These are phyloP conservation scores for Aptenodytes forsteri DNA, from an alignment of 2,113 vertebrate genomes.

Conservation along the genomic window DNA sequence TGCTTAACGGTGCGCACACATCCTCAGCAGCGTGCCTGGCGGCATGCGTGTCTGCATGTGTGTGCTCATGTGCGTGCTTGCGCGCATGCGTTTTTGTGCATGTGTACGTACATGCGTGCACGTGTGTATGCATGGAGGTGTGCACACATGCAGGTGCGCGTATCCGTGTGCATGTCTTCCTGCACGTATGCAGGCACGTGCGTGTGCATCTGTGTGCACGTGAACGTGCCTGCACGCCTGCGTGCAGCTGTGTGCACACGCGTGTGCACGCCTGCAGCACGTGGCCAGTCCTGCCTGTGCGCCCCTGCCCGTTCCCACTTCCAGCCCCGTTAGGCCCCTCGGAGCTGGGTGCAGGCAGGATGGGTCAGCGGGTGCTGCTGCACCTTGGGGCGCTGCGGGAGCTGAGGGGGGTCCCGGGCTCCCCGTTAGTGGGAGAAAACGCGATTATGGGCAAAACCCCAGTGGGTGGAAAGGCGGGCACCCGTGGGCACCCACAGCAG, in stretches of 20 bases:
- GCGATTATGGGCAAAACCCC: neutral
- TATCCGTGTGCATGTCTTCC: neutral
- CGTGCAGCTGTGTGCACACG: rapidly evolving
- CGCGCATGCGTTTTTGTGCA: neutral
- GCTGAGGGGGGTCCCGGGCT: too few relatives aligned
- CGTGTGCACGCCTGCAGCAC: neutral
- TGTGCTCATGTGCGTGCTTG: neutral
- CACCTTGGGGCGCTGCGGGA: neutral
- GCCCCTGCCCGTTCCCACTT: neutral
- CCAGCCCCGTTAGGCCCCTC: neutral
- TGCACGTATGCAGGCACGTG: too few relatives aligned
- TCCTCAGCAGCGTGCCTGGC: rapidly evolving
- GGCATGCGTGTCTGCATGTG: neutral
- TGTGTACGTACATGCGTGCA: neutral
- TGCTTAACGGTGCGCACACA: rapidly evolving
- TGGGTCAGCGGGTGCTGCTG: neutral
- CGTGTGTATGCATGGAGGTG: too few relatives aligned
- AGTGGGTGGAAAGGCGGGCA: neutral
- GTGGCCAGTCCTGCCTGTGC: too few relatives aligned
- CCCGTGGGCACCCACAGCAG: neutral
- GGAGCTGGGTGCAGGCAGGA: neutral
- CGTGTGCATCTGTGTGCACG: rapidly evolving
- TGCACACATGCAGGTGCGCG: too few relatives aligned
- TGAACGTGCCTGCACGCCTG: rapidly evolving
- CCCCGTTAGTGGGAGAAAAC: neutral